Percentiles rank a stretch among this genome's conserved stretches.
Conservation (phyloP, 2,888 invertebrate species). For the Steromphala cineraria region DNA sequence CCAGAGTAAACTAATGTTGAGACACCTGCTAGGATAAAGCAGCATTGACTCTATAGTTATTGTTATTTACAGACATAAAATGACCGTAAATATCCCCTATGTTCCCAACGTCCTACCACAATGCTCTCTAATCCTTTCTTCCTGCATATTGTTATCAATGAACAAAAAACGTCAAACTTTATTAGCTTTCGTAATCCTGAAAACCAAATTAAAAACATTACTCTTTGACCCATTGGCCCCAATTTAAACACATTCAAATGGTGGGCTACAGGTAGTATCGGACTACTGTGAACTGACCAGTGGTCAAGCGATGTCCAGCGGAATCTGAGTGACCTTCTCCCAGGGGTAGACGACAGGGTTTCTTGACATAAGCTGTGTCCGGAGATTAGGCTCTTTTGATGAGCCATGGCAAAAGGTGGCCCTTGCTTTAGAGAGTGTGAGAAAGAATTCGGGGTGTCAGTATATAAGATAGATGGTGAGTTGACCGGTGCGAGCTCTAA, state of each 20-base stretch:
- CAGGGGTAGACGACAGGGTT: background rate
- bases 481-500: background rate
- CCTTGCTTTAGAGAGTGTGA: background rate
- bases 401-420: background rate
- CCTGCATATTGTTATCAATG: background rate
- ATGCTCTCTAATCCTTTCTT: background rate
- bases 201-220: background rate
- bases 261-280: background rate
- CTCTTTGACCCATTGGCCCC: background rate
- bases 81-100: no score
- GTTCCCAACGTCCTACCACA: background rate
- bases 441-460: background rate
- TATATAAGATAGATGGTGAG: background rate
- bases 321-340: background rate
- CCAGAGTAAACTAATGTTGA: no score
- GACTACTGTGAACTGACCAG: background rate
- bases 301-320: background rate
- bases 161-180: background rate
- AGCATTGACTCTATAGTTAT: no score
- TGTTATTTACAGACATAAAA: no score
- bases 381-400: background rate
- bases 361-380: background rate
- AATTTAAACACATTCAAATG: background rate
- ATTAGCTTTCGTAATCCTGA: background rate
- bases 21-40: no score